A percentile compares a stretch with the other conserved stretches of the same genome.
Conservation (phyloP, 1,140 invertebrate species). For the Campoletis sonorensis region DNA sequence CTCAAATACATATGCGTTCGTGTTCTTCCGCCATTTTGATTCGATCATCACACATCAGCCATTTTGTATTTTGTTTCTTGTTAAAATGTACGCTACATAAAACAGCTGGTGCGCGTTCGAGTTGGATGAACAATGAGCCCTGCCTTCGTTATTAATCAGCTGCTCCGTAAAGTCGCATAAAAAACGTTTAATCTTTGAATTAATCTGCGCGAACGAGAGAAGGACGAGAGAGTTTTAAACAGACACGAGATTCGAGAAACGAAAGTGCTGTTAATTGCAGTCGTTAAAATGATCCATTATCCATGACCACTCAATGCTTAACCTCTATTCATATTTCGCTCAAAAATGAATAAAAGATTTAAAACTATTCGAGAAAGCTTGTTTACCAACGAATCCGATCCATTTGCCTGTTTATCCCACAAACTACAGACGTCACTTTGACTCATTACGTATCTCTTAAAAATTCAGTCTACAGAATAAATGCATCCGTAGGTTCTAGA, state of each 20-base stretch:
- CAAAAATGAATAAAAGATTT: no score
- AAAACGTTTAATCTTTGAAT: slow-evolving; percentile 28
- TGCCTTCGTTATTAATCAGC: background rate
- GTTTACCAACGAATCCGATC: background rate
- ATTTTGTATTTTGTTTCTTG: background rate
- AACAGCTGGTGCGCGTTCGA: background rate
- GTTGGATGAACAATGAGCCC: background rate
- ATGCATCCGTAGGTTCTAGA: slow-evolving; percentile 10
- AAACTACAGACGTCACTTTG: background rate
- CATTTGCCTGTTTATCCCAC: background rate
- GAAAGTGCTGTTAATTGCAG: slow-evolving; percentile 27
- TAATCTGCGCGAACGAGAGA: background rate
- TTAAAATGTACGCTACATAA: background rate
- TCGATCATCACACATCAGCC: background rate
- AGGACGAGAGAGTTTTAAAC: background rate
- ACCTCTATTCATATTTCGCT: no score
- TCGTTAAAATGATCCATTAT: background rate
- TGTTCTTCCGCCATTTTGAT: background rate
- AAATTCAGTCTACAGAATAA: background rate
- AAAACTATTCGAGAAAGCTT: background rate
- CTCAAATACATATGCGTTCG: background rate
- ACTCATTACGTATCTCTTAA: background rate
- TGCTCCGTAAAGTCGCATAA: background rate
- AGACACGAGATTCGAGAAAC: background rate
- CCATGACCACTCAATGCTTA: background rate